Evolutionary conservation across 2,888 invertebrate species (phyloP), one percentile per base, ranked within the genome.

Genomic region (Hypomecis atomaria): DNA sequence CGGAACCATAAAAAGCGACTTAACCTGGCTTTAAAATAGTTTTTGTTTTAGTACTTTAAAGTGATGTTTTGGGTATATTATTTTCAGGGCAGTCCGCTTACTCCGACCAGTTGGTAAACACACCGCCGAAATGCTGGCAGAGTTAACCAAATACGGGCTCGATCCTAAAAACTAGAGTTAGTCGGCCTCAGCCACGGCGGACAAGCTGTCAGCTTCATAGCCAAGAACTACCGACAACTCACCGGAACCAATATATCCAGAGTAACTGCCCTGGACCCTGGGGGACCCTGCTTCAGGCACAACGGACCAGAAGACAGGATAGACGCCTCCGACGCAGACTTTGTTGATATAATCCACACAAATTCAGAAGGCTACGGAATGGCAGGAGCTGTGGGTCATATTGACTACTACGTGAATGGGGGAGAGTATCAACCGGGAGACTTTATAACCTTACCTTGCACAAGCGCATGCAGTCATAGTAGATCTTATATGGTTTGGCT

Each of bases 361-460:
- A 78, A 79, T 44, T 74, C 65, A 1, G 76, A 77, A 5, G 74
- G 70, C 0, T 72, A 62, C 10, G 78, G 78, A 0, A 70, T 71
- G 36, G 74, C 75, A 0, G 70, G 70, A 0, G 74, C 78, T 0
- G 69, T 73, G 0, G 56, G 56, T 13, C 56, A 56, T 48, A 13
- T 56, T 71, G 71, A 68, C n/a, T 72, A 43, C 33, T 61, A 55
- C n/a, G 49, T 61, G 10, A 61, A 61, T 8, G 61, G 61, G 0
- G 78, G 78, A 0, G 78, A 78, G 36, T 73, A 42, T 40, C 78
- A 78, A 54, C 70, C 71, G 0, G 67, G 62, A 0, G 69, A 72
- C 9, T 6, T 75, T 0, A 52, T 63, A 6, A 64, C 61, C 5
- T 7, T 56, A 1, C 56, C 56, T 5, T 56, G 56, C 6, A 56